Base-by-base conservation (phyloP, 2,797 vertebrate genomes). In the Cuculus canorus region DNA sequence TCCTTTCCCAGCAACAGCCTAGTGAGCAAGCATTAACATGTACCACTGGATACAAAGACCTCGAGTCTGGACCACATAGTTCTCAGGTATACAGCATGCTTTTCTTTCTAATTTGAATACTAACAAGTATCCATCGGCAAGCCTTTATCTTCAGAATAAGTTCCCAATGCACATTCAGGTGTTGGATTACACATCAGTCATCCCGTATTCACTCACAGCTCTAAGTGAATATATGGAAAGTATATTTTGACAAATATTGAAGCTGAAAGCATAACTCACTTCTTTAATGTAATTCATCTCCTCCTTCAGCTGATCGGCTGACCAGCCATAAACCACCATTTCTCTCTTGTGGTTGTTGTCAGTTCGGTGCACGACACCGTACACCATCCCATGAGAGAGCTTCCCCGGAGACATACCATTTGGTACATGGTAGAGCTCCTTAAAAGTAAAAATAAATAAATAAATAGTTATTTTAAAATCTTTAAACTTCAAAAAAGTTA, bases 221-320 rank as follows among this genome's bases (percentile, higher is more conserved):
- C 50, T 84, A 47, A 32, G 16, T n/a, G 9, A 77, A 77, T 56
- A 60, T 10, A 77, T 8, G 22, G 45, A 90, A 89, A 86, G 6
- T 8, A 16, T 33, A 85, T 47, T 13, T 39, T 69, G 39, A 56
- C 16, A 86, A 50, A 73, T 54, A 47, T 39, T 90, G 33, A 91
- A 88, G 57, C 56, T 70, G 39, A 82, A 88, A 78, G 25, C 21
- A 3, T 33, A 76, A 95, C 99, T 99, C 97, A 99, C 99, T 95
- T 99, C 99, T 96, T 96, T 98, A 97, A 99, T 99, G 97, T 99
- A 99, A 94, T 95, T 99, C 99, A 99, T 99, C 97, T 99, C 99
- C 93, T 99, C 99, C 73, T 98, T 99, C 96, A 99, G 98, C 96
- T 99, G 99, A 97, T 86, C 98, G 96, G 98, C 98, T 37, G 99